Evolutionary conservation across 2,888 invertebrate genomes (phyloP), one percentile per base, ranked within the genome.

Genomic region (Napeogenes inachia): DNA sequence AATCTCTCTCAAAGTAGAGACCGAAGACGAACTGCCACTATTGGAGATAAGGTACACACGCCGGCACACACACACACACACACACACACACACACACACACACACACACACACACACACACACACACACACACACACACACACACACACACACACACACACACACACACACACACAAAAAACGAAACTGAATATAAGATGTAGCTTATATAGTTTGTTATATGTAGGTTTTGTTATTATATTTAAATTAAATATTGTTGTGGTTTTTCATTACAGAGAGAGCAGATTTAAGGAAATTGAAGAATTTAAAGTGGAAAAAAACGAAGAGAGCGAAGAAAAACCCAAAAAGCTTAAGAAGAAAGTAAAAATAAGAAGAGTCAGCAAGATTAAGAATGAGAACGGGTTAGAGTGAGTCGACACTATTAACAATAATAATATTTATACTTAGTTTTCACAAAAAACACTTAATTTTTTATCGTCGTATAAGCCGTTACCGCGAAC

Each of bases 1-100:
- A n/a, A 12, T 50, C 30, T 10, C 50, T 30, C 50, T 50, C 30
- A 50, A 50, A 12, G 30, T 50, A 30, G 50, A 50, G 50, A 50
- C 50, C 8, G 87, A 87, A 0, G 86, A 86, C 13, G 78, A 86
- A 45, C 73, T 85, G 0, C 78, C 83, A 0, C 60, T 87, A 3
- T 77, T 82, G 0, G 82, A 84, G 45, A 79, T 80, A 56, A 78
- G 79, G 89, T 87, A 59, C 8, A 30, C 4, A 21, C 4, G 12
- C 4, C 13, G 1, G n/a, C 13, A 13, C 4, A 13, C 47, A 47
- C 12, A n/a, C 46, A 46, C 5, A 46, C 46, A 46, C 46, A 3
- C n/a, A 3, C n/a, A 46, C 35, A 35, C 35, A 35, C 35, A 35
- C 35, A 35, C 4, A 13, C 47, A 47, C 12, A n/a, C 46, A 46